These are phyloP conservation scores for Hyppa rectilinea DNA, from an alignment of 2,888 invertebrate species.

Conservation along the genomic window DNA sequence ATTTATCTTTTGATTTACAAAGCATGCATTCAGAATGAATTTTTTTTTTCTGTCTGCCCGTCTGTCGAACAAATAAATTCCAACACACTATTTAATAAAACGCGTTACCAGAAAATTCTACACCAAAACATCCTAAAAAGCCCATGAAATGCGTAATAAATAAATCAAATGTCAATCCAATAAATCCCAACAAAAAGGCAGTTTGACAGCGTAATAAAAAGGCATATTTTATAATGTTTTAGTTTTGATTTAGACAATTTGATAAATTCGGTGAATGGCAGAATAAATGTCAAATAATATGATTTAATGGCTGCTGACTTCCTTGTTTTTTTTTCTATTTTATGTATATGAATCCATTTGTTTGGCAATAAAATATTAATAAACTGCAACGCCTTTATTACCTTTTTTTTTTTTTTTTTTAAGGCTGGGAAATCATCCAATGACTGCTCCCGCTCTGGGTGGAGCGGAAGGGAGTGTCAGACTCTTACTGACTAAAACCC, in stretches of 20 bases:
- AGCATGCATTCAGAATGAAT: too few species aligned
- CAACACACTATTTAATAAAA: too few species aligned
- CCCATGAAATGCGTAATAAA: conserved; percentile 11
- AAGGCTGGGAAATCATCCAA: too few species aligned
- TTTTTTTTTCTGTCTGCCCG: too few species aligned
- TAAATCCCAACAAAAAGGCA: neutral
- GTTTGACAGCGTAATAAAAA: neutral
- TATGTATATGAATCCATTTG: neutral
- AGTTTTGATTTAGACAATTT: conserved; percentile 6
- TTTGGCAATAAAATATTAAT: neutral
- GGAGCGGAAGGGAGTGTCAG: too few species aligned
- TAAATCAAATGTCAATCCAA: conserved; percentile 5
- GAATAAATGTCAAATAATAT: conserved; percentile 1
- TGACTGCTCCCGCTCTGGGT: too few species aligned
- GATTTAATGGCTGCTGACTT: neutral
- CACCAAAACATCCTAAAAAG: neutral
- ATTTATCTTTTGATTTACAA: too few species aligned
- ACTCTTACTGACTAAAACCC: too few species aligned
- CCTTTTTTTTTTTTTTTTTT: too few species aligned
- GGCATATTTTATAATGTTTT: conserved; percentile 5
- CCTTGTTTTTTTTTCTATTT: neutral
- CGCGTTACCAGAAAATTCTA: neutral
- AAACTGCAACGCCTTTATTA: neutral
- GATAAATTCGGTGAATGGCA: neutral
- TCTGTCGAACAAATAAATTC: too few species aligned